Percentiles rank a stretch among this genome's conserved stretches.
These are phyloP conservation scores for Cryptoblepharus egeriae DNA, from an alignment of 2,797 vertebrate species.

Conservation along the genomic window DNA sequence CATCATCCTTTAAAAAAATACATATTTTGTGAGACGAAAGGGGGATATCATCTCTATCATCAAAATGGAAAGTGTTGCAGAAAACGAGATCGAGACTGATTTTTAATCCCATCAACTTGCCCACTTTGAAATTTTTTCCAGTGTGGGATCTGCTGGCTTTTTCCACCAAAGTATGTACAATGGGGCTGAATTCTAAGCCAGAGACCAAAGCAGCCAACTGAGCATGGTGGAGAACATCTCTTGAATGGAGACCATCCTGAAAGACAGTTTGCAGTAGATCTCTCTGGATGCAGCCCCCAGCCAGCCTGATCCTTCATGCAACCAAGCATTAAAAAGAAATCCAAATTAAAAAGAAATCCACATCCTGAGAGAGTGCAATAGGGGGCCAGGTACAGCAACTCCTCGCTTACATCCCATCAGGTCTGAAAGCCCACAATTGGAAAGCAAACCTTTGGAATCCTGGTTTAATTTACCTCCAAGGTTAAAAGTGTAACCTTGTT, in stretches of 20 bases:
- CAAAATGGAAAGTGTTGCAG: background rate
- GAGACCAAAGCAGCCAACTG: background rate
- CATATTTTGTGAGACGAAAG: too few relatives aligned
- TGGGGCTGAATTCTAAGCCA: background rate
- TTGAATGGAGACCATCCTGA: background rate
- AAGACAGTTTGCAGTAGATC: too few relatives aligned
- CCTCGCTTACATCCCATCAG: background rate
- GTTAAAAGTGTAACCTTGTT: slow-evolving; percentile 39
- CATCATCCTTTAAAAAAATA: too few relatives aligned
- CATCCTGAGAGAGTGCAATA: too few relatives aligned
- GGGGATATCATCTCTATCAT: background rate
- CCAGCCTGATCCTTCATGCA: background rate
- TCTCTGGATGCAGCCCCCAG: background rate
- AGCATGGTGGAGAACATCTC: background rate
- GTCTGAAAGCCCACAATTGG: background rate
- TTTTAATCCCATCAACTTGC: background rate
- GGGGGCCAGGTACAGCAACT: too few relatives aligned
- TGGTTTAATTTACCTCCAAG: slow-evolving; percentile 42
- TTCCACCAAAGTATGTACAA: background rate
- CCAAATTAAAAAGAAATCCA: too few relatives aligned
- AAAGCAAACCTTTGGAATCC: slow-evolving; percentile 37
- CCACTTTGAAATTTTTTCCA: too few relatives aligned
- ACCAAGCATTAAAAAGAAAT: background rate
- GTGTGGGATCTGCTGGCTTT: background rate
- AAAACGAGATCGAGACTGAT: background rate